Conservation (phyloP, 2,888 invertebrate species). For the Drosophila subsilvestris region DNA sequence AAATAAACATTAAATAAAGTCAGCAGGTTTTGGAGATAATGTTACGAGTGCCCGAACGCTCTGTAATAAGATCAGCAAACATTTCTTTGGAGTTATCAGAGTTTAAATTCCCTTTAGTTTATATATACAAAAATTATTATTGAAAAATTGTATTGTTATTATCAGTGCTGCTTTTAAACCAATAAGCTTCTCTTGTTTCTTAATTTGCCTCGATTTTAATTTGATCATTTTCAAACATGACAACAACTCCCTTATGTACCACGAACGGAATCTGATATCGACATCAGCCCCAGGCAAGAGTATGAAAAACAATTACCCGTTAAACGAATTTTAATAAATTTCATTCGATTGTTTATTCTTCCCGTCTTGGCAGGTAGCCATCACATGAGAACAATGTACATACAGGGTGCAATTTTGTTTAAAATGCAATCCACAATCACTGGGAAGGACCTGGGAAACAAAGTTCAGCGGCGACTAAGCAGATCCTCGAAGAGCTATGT, state of each 20-base stretch:
- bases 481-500: constrained; percentile 12
- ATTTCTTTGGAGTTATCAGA: no score
- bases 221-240: not conserved
- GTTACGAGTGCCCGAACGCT: no score
- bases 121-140: no score
- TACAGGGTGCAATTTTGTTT: constrained; percentile 9
- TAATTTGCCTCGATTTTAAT: not conserved
- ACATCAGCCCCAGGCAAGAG: not conserved
- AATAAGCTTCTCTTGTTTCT: not conserved
- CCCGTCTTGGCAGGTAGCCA: constrained; percentile 10
- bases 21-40: no score
- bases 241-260: not conserved
- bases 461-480: constrained; percentile 26
- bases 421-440: constrained; percentile 33
- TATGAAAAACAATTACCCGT: constrained; percentile 21
- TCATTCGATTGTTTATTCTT: constrained; percentile 7
- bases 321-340: constrained; percentile 27
- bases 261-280: not conserved
- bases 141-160: no score
- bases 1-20: not conserved
- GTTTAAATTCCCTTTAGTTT: not conserved
- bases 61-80: no score
- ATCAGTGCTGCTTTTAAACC: no score
- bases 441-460: constrained; percentile 12
- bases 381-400: not conserved